A percentile compares a stretch with the other conserved stretches of the same genome.
phyloP scores from a whole-genome alignment of 2,888 invertebrate species.

The Torymus texanus region DNA sequence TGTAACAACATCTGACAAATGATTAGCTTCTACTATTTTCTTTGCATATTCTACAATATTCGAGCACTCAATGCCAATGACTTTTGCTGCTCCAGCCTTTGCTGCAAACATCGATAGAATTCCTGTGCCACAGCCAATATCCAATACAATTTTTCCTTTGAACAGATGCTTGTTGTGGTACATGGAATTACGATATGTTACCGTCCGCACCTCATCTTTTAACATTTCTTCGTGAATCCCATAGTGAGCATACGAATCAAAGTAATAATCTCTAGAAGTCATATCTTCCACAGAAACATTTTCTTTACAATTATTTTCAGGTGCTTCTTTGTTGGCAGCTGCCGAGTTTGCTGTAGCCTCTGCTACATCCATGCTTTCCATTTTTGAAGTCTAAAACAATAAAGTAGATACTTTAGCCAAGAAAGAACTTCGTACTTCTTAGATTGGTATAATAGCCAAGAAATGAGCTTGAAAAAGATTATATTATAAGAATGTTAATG shows the following conservation, averaged over 20 bases:
- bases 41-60: conserved; percentile 98
- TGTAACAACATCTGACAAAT: conserved; percentile 86
- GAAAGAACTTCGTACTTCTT: too few species aligned
- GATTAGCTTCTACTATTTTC: conserved; percentile 93
- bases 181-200: conserved; percentile 99
- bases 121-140: conserved; percentile 99
- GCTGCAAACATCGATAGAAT: conserved; percentile 99
- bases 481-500: too few species aligned
- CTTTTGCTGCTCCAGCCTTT: conserved; percentile 96
- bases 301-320: conserved; percentile 67
- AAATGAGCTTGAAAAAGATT: too few species aligned
- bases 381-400: conserved; percentile 69
- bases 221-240: conserved; percentile 99
- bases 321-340: conserved; percentile 67
- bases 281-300: conserved; percentile 90
- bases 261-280: conserved; percentile 99
- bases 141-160: conserved; percentile 92
- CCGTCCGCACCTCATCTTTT: conserved; percentile 98
- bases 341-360: conserved; percentile 63
- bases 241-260: conserved; percentile 99
- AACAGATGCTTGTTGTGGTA: conserved; percentile 99
- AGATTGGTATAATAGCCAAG: too few species aligned
- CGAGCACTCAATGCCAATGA: conserved; percentile 98
- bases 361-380: conserved; percentile 78
- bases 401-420: background rate